Conservation (phyloP, 2,113 vertebrate genomes). For the Pao palembangensis region DNA sequence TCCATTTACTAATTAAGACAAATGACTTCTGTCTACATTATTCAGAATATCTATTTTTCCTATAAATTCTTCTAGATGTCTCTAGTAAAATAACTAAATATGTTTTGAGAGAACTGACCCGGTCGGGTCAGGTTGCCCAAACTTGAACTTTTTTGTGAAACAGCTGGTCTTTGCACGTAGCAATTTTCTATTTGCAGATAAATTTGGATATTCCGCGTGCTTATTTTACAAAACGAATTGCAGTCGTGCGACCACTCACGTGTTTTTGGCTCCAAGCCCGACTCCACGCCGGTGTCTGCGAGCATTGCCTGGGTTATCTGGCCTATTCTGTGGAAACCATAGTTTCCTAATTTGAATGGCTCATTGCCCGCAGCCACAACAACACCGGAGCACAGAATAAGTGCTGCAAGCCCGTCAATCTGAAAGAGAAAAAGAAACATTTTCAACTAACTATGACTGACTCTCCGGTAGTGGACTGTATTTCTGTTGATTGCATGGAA, state of each 20-base stretch:
- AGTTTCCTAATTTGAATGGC: conserved; percentile 84
- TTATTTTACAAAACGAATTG: not conserved
- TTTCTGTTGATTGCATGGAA: not conserved
- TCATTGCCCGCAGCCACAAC: conserved; percentile 89
- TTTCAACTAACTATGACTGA: not conserved
- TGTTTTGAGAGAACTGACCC: not conserved
- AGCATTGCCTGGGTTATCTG: conserved; percentile 71
- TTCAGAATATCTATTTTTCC: too few species aligned
- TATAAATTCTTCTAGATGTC: too few species aligned
- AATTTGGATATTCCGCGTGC: not conserved
- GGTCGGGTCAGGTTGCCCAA: too few species aligned
- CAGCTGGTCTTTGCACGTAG: not conserved
- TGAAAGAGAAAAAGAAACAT: conserved; percentile 52
- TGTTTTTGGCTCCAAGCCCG: conserved; percentile 70
- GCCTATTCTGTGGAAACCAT: conserved; percentile 71
- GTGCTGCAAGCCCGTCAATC: conserved; percentile 83
- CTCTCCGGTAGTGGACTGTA: not conserved
- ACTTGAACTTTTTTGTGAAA: not conserved
- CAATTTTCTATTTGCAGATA: too few species aligned
- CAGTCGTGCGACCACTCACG: conserved; percentile 75
- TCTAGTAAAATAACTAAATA: not conserved
- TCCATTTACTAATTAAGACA: too few species aligned
- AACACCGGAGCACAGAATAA: conserved; percentile 84
- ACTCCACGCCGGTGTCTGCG: conserved; percentile 68
- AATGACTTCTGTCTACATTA: too few species aligned